Base-by-base conservation (phyloP, 2,888 invertebrate genomes). In the Luperina testacea region DNA sequence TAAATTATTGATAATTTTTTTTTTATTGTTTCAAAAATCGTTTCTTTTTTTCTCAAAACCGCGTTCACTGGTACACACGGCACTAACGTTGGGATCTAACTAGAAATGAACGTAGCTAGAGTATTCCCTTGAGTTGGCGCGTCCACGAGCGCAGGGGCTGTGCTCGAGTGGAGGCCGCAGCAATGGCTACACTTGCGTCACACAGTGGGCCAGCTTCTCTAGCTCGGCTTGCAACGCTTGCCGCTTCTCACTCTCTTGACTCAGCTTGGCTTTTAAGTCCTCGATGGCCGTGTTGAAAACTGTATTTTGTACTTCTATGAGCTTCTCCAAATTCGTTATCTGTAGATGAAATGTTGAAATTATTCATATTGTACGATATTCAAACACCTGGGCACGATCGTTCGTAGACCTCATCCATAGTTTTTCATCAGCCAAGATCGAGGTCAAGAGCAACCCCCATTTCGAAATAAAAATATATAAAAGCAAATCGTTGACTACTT, bases 171-270 rank as follows among this genome's bases (percentile, higher is more conserved):
- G 82, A 63, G 82, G 85, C 85, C 87, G 87, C 88, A 78, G 64
- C 82, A 89, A 0, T 32, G 72, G 94, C 94, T 97, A 98, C 94
- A 98, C 98, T 94, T 98, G 98, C 91, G 98, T 98, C 90, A 98
- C 98, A 91, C 98, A 97, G 88, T 98, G 97, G 85, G 97, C 97
- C 81, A 98, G 96, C 93, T 98, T 98, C 87, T 98, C 98, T 77
- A 98, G 93, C 92, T 98, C 97, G 67, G 96, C 96, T 88, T 98
- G 98, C 84, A 98, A 92, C 80, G 97, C 94, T 87, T 97, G 97
- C 63, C 98, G 97, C 92, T 97, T 97, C 83, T 98, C 98, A 2
- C 97, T 95, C 93, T 98, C 98, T 72, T 97, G 95, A 72, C 97
- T 97, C 75, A 98, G 93, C 90, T 97, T 97, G 61, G 95, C 95